Evolutionary conservation across 2,797 vertebrate species (phyloP).

Genomic region (Limnodromus scolopaceus): DNA sequence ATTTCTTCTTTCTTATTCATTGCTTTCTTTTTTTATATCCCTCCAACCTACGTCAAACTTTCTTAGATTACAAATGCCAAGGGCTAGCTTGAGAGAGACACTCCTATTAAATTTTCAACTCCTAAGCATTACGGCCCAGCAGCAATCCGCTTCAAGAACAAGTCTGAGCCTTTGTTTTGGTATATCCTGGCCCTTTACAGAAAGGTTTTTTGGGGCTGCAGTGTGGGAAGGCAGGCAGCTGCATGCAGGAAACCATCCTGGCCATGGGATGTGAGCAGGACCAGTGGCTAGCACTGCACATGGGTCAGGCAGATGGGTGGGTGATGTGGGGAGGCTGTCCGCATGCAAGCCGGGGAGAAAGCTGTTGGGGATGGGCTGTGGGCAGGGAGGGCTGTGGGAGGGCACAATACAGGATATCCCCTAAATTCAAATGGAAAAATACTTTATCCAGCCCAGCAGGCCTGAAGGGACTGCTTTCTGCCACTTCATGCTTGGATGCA

Average conservation of each 20-base stretch:
- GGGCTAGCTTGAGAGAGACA: not conserved
- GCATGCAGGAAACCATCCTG: not conserved
- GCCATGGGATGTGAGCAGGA: not conserved
- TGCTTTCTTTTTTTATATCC: not conserved
- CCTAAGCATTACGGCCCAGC: not conserved
- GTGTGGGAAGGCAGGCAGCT: not conserved
- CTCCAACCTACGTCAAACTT: not conserved
- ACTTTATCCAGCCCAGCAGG: not conserved
- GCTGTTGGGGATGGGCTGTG: not conserved
- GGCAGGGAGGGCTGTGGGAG: not conserved
- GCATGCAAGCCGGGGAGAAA: rapidly evolving
- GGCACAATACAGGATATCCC: no score
- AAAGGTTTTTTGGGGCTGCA: not conserved
- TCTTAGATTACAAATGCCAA: not conserved
- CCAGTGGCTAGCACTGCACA: rapidly evolving
- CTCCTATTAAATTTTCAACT: not conserved
- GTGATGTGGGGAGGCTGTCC: not conserved
- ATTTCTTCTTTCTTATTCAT: not conserved
- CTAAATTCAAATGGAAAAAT: not conserved
- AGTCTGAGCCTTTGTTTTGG: not conserved
- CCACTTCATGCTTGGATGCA: not conserved
- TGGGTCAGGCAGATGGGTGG: not conserved
- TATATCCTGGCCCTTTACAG: not conserved
- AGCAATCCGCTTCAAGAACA: not conserved
- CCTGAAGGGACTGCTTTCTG: not conserved